phyloP scores from a whole-genome alignment of 2,797 vertebrate species.

The Thaleichthys pacificus region DNA sequence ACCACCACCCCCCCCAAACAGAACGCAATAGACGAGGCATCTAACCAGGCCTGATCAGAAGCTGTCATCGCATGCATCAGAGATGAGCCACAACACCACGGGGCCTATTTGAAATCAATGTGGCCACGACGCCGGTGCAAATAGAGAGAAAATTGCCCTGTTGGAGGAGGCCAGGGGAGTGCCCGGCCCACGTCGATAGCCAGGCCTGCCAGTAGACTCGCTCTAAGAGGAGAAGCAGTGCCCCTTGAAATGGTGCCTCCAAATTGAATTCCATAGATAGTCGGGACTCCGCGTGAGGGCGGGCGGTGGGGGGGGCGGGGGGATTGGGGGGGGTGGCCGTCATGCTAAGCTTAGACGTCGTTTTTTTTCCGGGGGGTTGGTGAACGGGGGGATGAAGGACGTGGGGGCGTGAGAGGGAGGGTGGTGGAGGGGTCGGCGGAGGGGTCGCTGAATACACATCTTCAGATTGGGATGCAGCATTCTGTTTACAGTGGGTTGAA shows the following conservation, averaged over 20 bases:
- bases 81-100: conserved; percentile 25
- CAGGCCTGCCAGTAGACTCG: conserved; percentile 10
- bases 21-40: conserved; percentile 19
- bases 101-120: conserved; percentile 47
- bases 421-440: not conserved
- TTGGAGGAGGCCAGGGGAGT: conserved; percentile 31
- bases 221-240: conserved; percentile 11
- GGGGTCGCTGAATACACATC: conserved; percentile 12
- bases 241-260: conserved; percentile 30
- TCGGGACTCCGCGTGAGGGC: too few species aligned
- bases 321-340: not conserved
- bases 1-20: not conserved
- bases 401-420: not conserved
- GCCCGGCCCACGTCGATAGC: conserved; percentile 26
- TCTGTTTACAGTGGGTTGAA: conserved; percentile 6
- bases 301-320: too few species aligned
- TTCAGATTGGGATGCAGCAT: conserved; percentile 13
- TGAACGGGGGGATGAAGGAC: too few species aligned
- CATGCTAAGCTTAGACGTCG: not conserved
- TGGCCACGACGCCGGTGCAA: conserved; percentile 32
- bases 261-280: conserved; percentile 31
- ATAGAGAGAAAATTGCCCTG: conserved; percentile 36
- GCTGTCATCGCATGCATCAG: conserved; percentile 28
- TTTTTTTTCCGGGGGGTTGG: not conserved
- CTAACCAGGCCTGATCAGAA: conserved; percentile 19